phyloP scores from a whole-genome alignment of 1,140 invertebrate genomes.

The Proctacanthus coquilletti region DNA sequence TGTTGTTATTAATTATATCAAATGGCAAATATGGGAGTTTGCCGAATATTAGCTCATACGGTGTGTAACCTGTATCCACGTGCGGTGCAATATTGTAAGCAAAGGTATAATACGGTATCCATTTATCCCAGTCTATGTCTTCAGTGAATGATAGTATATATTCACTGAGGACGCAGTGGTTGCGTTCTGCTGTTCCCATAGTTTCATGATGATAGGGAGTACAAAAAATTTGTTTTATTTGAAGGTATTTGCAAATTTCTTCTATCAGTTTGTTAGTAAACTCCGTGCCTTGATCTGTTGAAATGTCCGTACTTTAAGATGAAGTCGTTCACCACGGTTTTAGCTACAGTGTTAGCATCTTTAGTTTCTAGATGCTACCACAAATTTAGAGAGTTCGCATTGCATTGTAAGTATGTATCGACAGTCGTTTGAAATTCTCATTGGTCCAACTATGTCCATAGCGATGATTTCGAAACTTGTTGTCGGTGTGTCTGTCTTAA shows the following conservation, averaged over 20 bases:
- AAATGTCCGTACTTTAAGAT: constrained; percentile 7
- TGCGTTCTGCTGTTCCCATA: constrained; percentile 6
- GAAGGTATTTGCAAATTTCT: constrained; percentile 4
- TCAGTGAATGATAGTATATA: constrained; percentile 4
- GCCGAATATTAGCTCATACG: constrained; percentile 3
- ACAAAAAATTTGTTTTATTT: constrained; percentile 5
- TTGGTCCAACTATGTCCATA: constrained; percentile 15
- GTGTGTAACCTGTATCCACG: neutral
- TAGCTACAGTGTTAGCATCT: constrained; percentile 8
- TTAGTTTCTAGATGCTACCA: constrained; percentile 12
- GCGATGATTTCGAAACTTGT: constrained; percentile 12
- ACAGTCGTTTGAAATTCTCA: constrained; percentile 10
- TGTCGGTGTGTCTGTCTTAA: constrained; percentile 12
- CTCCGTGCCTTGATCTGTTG: constrained; percentile 7
- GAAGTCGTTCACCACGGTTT: constrained; percentile 5
- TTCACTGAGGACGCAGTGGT: constrained; percentile 8
- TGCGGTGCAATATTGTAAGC: constrained; percentile 3
- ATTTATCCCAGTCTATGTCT: neutral
- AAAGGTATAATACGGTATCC: constrained; percentile 4
- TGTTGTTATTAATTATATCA: no score
- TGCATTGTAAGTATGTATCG: constrained; percentile 14
- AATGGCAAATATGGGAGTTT: no score
- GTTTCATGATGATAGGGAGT: constrained; percentile 9
- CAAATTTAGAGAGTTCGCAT: constrained; percentile 15
- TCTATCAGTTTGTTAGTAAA: constrained; percentile 9